Evolutionary conservation across 2,797 vertebrate genomes (phyloP).

Genomic region (Trematomus bernacchii): DNA sequence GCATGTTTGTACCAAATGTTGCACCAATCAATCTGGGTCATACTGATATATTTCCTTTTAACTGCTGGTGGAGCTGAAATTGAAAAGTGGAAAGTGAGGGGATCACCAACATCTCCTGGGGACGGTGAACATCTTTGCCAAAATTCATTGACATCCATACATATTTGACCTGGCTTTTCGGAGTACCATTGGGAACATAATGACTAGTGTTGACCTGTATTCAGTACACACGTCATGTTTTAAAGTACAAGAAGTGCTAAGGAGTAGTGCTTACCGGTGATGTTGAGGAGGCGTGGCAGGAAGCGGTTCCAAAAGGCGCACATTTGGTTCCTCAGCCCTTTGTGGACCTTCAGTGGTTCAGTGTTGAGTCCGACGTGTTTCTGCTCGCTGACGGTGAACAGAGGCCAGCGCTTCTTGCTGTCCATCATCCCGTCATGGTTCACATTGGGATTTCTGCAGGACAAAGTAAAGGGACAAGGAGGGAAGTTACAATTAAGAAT

Average conservation of each 20-base stretch:
- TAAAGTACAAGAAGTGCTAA: background rate
- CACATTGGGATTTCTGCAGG: slow-evolving; percentile 88
- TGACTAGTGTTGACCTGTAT: background rate
- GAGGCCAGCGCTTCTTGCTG: slow-evolving; percentile 86
- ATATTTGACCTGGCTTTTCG: too few relatives aligned
- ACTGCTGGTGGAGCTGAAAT: too few relatives aligned
- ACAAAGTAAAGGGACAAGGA: slow-evolving; percentile 1
- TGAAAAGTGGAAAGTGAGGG: too few relatives aligned
- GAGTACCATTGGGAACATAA: background rate
- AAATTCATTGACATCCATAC: too few relatives aligned
- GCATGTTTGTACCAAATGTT: too few relatives aligned
- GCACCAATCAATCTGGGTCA: too few relatives aligned
- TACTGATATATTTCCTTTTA: too few relatives aligned
- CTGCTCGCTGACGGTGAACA: slow-evolving; percentile 86
- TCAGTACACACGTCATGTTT: background rate
- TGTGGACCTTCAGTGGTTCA: slow-evolving; percentile 85
- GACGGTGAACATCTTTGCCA: too few relatives aligned
- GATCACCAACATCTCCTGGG: too few relatives aligned
- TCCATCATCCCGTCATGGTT: slow-evolving; percentile 80
- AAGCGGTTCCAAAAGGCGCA: slow-evolving; percentile 96
- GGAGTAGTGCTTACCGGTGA: slow-evolving; percentile 85
- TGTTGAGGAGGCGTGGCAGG: slow-evolving; percentile 92
- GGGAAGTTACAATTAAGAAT: background rate
- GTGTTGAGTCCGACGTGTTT: slow-evolving; percentile 89
- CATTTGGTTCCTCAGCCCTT: slow-evolving; percentile 89